Evolutionary conservation across 2,797 vertebrate species (phyloP).

Genomic region (Chaetophractus vellerosus): DNA sequence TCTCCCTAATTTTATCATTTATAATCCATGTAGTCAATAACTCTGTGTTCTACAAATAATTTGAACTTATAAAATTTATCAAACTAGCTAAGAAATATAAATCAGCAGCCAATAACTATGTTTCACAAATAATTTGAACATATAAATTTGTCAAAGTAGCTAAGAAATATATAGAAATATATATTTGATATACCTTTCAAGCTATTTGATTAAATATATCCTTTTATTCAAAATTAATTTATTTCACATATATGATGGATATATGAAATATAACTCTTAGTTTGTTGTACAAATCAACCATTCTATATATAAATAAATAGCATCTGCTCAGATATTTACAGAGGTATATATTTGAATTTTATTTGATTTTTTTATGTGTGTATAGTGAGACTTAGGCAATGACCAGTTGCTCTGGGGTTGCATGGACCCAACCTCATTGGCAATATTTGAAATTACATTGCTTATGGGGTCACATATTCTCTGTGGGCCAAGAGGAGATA

Average conservation of each 20-base stretch:
- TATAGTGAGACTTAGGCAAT: neutral
- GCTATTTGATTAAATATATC: neutral
- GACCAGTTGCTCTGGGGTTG: neutral
- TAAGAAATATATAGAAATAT: neutral
- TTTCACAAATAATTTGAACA: constrained; percentile 10
- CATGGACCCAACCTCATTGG: neutral
- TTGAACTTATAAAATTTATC: neutral
- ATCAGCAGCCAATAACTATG: neutral
- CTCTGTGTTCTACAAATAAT: neutral
- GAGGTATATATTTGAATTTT: neutral
- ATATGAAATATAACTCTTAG: neutral
- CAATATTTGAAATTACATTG: neutral
- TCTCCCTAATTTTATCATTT: neutral
- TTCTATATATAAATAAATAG: neutral
- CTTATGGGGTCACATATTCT: neutral
- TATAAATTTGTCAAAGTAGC: neutral
- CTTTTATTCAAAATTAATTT: neutral
- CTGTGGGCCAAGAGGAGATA: neutral
- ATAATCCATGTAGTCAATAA: neutral
- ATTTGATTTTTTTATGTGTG: neutral
- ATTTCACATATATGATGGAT: neutral
- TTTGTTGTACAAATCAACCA: neutral
- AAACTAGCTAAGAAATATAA: neutral
- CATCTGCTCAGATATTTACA: neutral
- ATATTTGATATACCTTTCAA: neutral